phyloP scores from a whole-genome alignment of 1,140 invertebrate genomes.

The Hetaerina americana region DNA sequence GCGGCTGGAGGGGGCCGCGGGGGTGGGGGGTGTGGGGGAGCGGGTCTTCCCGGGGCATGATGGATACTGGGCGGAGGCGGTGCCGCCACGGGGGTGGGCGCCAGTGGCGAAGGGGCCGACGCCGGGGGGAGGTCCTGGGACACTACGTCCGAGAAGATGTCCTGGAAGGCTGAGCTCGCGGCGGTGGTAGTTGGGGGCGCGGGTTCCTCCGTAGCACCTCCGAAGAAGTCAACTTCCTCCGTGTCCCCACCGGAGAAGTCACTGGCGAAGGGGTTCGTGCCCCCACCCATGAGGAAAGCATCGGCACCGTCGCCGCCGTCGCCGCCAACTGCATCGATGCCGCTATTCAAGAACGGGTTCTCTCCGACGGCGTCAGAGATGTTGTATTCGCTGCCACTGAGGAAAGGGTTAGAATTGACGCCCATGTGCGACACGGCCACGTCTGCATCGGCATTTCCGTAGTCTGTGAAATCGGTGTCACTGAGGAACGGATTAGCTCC shows the following conservation, averaged over 20 bases:
- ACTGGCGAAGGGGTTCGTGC: conserved; percentile 42
- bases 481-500: conserved; percentile 47
- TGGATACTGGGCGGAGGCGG: not conserved
- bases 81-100: not conserved
- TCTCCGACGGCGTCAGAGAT: conserved; percentile 6
- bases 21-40: not conserved
- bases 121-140: conserved; percentile 6
- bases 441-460: conserved; percentile 14
- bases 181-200: not conserved
- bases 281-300: conserved; percentile 1
- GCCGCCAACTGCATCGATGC: conserved; percentile 16
- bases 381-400: conserved; percentile 9
- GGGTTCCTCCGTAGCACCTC: not conserved
- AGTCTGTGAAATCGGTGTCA: conserved; percentile 34
- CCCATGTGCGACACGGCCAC: not conserved
- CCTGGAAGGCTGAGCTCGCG: conserved; percentile 10
- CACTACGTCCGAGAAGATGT: conserved; percentile 14
- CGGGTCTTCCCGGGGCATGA: not conserved
- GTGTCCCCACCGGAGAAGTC: conserved; percentile 28
- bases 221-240: conserved; percentile 14
- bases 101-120: not conserved
- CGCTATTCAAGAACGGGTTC: conserved; percentile 22
- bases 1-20: not conserved
- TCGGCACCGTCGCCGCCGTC: conserved; percentile 9
- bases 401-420: conserved; percentile 15